phyloP scores from a whole-genome alignment of 1,140 invertebrate genomes.

The Parasteatoda tepidariorum region DNA sequence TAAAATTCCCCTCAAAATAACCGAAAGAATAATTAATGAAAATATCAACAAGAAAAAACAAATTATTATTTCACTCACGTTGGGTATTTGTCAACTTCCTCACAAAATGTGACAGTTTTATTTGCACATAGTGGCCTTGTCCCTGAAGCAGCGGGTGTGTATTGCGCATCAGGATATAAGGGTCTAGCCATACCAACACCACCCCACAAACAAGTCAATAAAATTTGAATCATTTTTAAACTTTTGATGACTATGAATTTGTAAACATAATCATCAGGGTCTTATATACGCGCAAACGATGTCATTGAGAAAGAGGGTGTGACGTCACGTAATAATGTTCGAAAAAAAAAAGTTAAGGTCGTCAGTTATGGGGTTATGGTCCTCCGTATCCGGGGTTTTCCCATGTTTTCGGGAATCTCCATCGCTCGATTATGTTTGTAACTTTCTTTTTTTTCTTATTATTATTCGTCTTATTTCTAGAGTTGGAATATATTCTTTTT shows the following conservation, averaged over 20 bases:
- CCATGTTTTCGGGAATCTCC: conserved; percentile 36
- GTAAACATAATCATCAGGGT: neutral
- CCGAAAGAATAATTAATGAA: neutral
- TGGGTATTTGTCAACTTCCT: conserved; percentile 41
- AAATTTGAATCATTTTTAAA: neutral
- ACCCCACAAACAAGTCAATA: conserved; percentile 1
- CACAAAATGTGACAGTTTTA: conserved; percentile 29
- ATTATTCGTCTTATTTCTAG: neutral
- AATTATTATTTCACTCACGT: conserved; percentile 27
- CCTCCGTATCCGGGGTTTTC: conserved; percentile 5
- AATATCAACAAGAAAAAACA: neutral
- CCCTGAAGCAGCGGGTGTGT: conserved; percentile 9
- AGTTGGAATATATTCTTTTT: too few species aligned
- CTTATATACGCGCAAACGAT: neutral
- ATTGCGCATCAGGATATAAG: neutral
- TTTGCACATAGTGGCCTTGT: conserved; percentile 16
- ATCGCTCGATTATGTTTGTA: neutral
- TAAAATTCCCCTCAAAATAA: too few species aligned
- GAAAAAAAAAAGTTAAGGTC: neutral
- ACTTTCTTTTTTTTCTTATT: neutral
- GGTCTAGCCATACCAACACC: neutral
- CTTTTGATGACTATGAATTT: neutral
- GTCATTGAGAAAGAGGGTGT: conserved; percentile 1
- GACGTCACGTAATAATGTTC: too few species aligned
- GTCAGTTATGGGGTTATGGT: neutral